Base-by-base conservation (phyloP, 1,140 invertebrate species). In the Drosophila tani region DNA sequence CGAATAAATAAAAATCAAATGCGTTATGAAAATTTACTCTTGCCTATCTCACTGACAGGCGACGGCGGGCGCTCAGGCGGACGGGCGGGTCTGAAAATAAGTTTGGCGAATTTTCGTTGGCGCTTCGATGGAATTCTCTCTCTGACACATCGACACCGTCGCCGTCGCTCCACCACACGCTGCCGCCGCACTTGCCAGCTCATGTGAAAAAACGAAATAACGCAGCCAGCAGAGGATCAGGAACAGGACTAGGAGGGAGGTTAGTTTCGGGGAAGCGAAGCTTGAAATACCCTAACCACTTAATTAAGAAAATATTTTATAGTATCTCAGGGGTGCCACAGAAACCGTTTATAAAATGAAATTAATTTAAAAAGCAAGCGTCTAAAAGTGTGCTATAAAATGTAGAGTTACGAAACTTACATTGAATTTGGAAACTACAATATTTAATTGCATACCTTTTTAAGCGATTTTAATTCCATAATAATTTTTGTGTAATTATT, bases 1-100 rank as follows among this genome's bases (percentile, higher is more conserved):
- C 51, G 63, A 69, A 82, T 66, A 79, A 69, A 82, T 65, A 83
- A 63, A 70, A 76, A 75, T 77, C 59, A 79, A 70, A 43, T 77
- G 76, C 47, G 43, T 74, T 79, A 79, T 78, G 67, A 60, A 79
- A 70, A 65, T 65, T 35, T 47, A 76, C 59, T 17, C 29, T 19
- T 45, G 40, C 32, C 43, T 66, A 32, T 57, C 55, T 41, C 55
- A 7, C 55, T 57, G 51, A 38, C 32, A 53, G 21, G 14, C 47
- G 8, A 4, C 24, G 15, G 15, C 21, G 47, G 15, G 24, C 3
- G 15, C 15, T 9, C 2, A 14, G 17, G 32, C 17, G 51, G 7
- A 8, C 29, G 29, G 29, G 29, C 29, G 29, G 29, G 17, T 21
- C 53, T 40, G 35, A 15, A 56, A 56, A 56, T 56, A 67, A 67